Percentiles rank a stretch among this genome's conserved stretches.
These are phyloP conservation scores for Hyaena hyaena DNA, from an alignment of 2,113 vertebrate species.

Conservation along the genomic window DNA sequence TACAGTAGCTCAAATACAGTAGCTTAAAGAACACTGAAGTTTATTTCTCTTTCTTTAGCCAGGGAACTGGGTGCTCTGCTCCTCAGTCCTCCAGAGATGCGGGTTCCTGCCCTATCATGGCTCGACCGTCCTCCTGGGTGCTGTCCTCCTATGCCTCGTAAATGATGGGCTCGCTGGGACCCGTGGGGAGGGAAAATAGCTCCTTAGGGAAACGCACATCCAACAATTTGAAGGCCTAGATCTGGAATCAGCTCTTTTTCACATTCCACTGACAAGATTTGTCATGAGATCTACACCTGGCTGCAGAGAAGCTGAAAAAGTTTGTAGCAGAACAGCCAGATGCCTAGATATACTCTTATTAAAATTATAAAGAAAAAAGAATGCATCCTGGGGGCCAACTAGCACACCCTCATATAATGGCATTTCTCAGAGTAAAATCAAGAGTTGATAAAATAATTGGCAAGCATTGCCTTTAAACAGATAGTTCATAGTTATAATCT, in stretches of 20 bases:
- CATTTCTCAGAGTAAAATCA: not conserved
- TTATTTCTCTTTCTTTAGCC: not conserved
- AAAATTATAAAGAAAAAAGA: not conserved
- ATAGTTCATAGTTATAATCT: not conserved
- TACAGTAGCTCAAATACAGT: not conserved
- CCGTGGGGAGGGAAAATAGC: not conserved
- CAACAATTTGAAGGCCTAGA: not conserved
- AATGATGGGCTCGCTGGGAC: not conserved
- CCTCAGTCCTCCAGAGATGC: not conserved
- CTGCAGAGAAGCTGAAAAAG: not conserved
- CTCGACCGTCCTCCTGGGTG: not conserved
- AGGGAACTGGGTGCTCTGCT: not conserved
- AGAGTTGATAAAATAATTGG: not conserved
- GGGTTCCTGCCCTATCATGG: not conserved
- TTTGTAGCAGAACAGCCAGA: not conserved
- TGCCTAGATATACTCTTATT: not conserved
- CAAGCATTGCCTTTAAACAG: not conserved
- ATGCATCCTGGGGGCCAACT: not conserved
- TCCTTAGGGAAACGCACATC: not conserved
- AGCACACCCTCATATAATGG: not conserved
- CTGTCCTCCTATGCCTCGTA: not conserved
- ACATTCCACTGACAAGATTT: not conserved
- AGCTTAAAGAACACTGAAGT: not conserved
- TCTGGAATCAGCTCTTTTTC: not conserved
- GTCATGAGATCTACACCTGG: rapidly evolving